Base-by-base conservation (phyloP, 2,888 invertebrate genomes). In the Gerris lacustris region DNA sequence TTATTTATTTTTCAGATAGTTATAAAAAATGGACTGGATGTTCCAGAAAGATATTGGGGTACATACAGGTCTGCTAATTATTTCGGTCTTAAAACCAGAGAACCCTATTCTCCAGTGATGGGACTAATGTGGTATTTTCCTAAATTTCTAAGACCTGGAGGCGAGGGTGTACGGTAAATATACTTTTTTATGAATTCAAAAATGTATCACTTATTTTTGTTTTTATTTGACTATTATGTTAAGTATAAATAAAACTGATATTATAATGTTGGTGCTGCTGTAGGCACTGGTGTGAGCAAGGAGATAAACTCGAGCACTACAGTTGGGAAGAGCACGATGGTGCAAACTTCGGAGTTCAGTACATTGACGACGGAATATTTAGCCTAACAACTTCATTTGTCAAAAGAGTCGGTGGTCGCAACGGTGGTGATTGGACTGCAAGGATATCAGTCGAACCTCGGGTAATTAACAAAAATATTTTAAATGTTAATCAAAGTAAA, bases 61-160 rank as follows among this genome's bases (percentile, higher is more conserved):
- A 88, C 91, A 0, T 98, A 97, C 80, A 81, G 96, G 44, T 88
- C 96, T 0, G 91, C 92, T 0, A 86, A 88, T 4, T 96, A 96
- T 80, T 89, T 96, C 80, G 96, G 96, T 0, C 81, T 99, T 79
- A 94, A 95, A 82, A 94, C 93, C 0, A 83, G 97, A 70, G 92
- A 93, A 79, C 92, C 94, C 0, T 83, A 88, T 70, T 96, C 97
- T 0, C 86, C 96, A 0, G 89, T 96, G 0, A 89, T 94, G 77
- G 99, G 99, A 0, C 82, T 97, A 43, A 96, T 98, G 96, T 98
- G 97, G 98, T 94, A 97, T 79, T 88, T 90, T 74, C 91, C 91
- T 0, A 84, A 84, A 4, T 82, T 85, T 75, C 78, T 89, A 44
- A 82, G 84, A 0, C 84, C 86, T 2, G 86, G 86, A 47, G 90